Percentiles rank a stretch among this genome's conserved stretches.
Evolutionary conservation across 2,888 invertebrate species (phyloP).

Genomic region (Rhopalosiphum nymphaeae): DNA sequence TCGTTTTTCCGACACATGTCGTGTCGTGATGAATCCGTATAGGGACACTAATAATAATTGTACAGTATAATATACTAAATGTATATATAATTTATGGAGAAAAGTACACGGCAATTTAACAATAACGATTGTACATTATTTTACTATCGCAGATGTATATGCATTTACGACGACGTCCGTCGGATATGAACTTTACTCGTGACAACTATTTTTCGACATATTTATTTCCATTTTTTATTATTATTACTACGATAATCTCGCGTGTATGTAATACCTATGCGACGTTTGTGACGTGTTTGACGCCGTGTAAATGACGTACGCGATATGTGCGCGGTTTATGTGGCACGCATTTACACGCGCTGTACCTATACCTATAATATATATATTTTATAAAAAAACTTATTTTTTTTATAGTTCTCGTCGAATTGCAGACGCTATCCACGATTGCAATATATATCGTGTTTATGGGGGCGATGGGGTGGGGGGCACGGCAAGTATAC

Average conservation of each 20-base stretch:
- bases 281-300: background rate
- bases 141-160: constrained; percentile 18
- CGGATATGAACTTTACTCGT: constrained; percentile 17
- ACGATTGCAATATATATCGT: constrained; percentile 22
- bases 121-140: background rate
- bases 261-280: background rate
- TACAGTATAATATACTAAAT: background rate
- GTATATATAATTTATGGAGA: background rate
- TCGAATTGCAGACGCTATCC: constrained; percentile 21
- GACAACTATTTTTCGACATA: constrained; percentile 6
- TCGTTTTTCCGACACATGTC: background rate
- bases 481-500: background rate
- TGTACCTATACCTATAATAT: constrained; percentile 16
- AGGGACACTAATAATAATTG: background rate
- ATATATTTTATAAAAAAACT: constrained; percentile 33
- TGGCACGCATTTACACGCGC: constrained; percentile 63
- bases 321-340: constrained; percentile 59
- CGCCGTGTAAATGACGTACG: constrained; percentile 63
- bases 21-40: background rate
- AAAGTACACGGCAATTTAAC: background rate
- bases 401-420: constrained; percentile 46
- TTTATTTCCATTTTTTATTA: constrained; percentile 12
- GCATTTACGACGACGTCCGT: constrained; percentile 19
- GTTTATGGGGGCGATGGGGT: background rate
- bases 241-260: constrained; percentile 22